Percentiles rank a stretch among this genome's conserved stretches.
Conservation (phyloP, 2,797 vertebrate species). For the Argyrosomus regius region DNA sequence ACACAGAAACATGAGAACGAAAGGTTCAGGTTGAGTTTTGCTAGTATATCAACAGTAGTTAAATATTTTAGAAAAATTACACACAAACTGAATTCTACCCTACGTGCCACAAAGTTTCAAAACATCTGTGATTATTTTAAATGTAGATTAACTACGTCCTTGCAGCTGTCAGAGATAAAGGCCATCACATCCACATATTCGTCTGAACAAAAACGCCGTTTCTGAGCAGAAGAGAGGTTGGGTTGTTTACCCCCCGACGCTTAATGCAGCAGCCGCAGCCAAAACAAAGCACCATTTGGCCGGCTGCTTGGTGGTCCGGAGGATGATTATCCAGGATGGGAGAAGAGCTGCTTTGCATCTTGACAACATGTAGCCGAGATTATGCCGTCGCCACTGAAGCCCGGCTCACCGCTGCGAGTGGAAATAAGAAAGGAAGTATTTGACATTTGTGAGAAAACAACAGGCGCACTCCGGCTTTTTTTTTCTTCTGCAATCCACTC, state of each 20-base stretch:
- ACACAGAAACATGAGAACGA: too few species aligned
- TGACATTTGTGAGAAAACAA: constrained; percentile 15
- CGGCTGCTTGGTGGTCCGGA: constrained; percentile 29
- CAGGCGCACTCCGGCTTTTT: not conserved
- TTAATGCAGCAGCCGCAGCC: not conserved
- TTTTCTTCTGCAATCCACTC: constrained; percentile 31
- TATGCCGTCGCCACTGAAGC: constrained; percentile 9
- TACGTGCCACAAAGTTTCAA: not conserved
- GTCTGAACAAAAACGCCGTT: constrained; percentile 3
- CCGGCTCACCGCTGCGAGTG: not conserved
- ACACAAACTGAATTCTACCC: not conserved
- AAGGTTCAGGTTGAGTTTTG: too few species aligned
- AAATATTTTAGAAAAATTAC: too few species aligned
- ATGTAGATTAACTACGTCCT: not conserved
- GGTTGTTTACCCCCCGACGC: not conserved
- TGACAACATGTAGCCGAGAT: constrained; percentile 31
- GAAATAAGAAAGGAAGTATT: not conserved
- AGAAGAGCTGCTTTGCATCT: constrained; percentile 48
- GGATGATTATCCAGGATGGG: constrained; percentile 32
- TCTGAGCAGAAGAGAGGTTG: not conserved
- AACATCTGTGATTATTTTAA: not conserved
- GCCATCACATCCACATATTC: not conserved
- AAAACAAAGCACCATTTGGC: constrained; percentile 26
- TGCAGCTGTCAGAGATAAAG: not conserved
- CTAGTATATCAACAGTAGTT: too few species aligned